Evolutionary conservation across 2,888 invertebrate genomes (phyloP), one percentile per base, ranked within the genome.

Genomic region (Dryocosmus kuriphilus): DNA sequence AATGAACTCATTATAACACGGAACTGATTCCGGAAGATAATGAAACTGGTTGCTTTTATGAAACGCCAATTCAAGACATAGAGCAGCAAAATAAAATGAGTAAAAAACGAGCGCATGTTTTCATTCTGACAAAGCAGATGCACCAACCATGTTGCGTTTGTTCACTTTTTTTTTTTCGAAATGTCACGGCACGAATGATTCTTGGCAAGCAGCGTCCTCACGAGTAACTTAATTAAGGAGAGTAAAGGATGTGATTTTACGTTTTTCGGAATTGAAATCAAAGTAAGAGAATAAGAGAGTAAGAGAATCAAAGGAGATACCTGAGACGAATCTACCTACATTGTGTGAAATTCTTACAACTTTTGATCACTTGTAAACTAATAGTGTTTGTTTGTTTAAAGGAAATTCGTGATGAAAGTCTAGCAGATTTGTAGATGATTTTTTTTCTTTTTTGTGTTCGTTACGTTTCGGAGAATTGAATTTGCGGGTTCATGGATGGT

Each of bases 121-220:
- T 30, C 51, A 30, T 71, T 71, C 51, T 55, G 46, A 51, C 46
- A 51, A 71, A 79, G 80, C 81, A 80, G 81, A 81, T 80, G 80
- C 80, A 83, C 76, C 81, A 79, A 79, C 81, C 71, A 76, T 79
- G 74, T 79, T 27, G 30, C 27, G 30, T 71, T 71, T 46, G 7
- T 67, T 65, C 60, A 27, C 7, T 60, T 62, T 41, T 71, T 16
- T 46, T 30, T 67, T 55, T 27, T 51, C 24, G 46, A 74, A 61
- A 30, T 55, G 32, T 55, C 55, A 60, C 22, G 75, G 62, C n/a
- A 60, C 57, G 1, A n/a, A 74, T 65, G 46, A 41, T 65, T 55
- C 63, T 46, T 41, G 76, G 61, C 76, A 74, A 81, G 74, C 55
- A 76, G 74, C 46, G 67, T 51, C 51, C 61, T 63, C 32, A 76